Evolutionary conservation across 1,140 invertebrate genomes (phyloP), one percentile per base, ranked within the genome.

Genomic region (Episyrphus balteatus): DNA sequence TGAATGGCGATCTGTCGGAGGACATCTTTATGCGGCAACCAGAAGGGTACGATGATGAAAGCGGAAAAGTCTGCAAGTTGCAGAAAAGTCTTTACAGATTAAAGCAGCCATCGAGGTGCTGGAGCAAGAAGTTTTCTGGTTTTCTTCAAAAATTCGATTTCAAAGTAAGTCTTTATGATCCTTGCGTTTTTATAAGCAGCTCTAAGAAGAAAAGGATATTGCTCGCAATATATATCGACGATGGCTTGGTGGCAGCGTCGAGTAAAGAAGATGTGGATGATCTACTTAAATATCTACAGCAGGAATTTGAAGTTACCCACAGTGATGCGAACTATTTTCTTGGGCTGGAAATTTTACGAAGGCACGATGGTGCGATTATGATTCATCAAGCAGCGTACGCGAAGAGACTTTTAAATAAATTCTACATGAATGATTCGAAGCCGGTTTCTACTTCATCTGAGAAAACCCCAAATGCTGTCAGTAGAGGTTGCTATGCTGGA

Each of bases 111-210:
- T 49, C 57, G 9, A 48, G 52, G 39, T 30, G 47, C 13, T 66
- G 57, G 60, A 63, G 65, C 49, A 36, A 43, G 17, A 62, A 56
- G 52, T 48, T 63, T 31, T 40, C 62, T 49, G 17, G 48, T 36
- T 58, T 50, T 18, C 47, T 68, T n/a, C n/a, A 40, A 34, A 34
- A 51, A 53, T 14, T 62, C 14, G 52, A 55, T 39, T 60, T 56
- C 51, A 42, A 48, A 30, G 48, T 50, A 31, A 55, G 52, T 19
- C 46, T n/a, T n/a, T n/a, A n/a, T n/a, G n/a, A n/a, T n/a, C n/a
- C n/a, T n/a, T n/a, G n/a, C n/a, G 40, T 61, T 1, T 63, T 56
- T 52, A 34, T 44, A n/a, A 39, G 17, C 12, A 34, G 18, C 26
- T 41, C 46, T 41, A 47, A 49, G 15, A 34, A 37, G 34, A 48